Evolutionary conservation across 1,140 invertebrate genomes (phyloP).

Genomic region (Octopus sinensis): DNA sequence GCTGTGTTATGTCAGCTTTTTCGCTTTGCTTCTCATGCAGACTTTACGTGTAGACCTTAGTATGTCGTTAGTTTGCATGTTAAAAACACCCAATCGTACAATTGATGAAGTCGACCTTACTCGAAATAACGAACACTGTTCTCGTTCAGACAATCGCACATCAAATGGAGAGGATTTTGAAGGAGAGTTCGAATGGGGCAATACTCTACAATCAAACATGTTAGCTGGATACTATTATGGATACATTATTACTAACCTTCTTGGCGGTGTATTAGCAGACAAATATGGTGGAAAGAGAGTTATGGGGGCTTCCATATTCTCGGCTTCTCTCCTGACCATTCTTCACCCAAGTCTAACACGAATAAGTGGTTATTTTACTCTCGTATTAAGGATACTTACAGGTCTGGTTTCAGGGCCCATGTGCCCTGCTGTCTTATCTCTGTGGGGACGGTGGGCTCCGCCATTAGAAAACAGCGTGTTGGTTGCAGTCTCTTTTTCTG

Average conservation of each 20-base stretch:
- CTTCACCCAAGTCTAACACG: constrained; percentile 10
- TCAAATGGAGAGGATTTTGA: not conserved
- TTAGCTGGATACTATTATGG: constrained; percentile 84
- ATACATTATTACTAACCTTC: constrained; percentile 72
- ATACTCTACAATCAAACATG: constrained; percentile 72
- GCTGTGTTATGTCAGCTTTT: no score
- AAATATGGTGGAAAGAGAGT: constrained; percentile 41
- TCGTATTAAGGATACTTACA: not conserved
- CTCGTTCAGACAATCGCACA: not conserved
- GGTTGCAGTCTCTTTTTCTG: constrained; percentile 11
- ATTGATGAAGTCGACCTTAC: not conserved
- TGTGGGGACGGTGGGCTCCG: not conserved
- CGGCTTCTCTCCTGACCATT: constrained; percentile 13
- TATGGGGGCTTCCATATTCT: constrained; percentile 20
- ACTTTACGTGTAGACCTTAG: not conserved
- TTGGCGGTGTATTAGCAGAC: constrained; percentile 71
- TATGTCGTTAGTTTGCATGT: constrained; percentile 84
- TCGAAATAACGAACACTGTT: not conserved
- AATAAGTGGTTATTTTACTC: constrained; percentile 13
- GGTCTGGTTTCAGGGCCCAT: constrained; percentile 16
- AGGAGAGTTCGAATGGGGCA: constrained; percentile 77
- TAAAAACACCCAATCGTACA: constrained; percentile 28
- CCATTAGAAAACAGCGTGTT: not conserved
- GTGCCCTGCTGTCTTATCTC: constrained; percentile 1
- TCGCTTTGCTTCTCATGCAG: no score